Evolutionary conservation across 2,113 vertebrate genomes (phyloP), one percentile per base, ranked within the genome.

Genomic region (Polypterus bichir): DNA sequence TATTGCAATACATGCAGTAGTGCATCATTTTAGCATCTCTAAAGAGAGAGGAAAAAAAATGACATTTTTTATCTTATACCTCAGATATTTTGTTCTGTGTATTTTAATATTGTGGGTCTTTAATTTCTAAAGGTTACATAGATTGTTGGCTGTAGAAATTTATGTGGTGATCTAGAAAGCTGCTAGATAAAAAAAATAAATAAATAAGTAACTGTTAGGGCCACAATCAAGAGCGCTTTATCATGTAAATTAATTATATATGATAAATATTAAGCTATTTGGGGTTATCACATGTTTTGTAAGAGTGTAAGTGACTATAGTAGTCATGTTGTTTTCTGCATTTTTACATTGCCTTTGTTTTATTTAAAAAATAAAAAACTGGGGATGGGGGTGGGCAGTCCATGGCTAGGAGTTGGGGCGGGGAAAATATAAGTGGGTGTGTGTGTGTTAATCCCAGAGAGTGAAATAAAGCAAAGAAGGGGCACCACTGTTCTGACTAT

Each of bases 11-110:
- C 87, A 89, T 89, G 89, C 88, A 91, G 90, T 90, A 89, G 88
- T 88, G 86, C 89, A 92, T 90, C 88, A 89, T 89, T 92, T 91
- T 91, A 91, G 88, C 88, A 85, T 91, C 90, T 95, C 90, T 85
- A 85, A 83, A 90, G 83, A 87, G 84, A 89, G 79, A 84, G 74
- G 79, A 71, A 82, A 72, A 70, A 62, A 83, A 82, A 82, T 84
- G 85, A 93, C 90, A 92, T 93, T 96, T 97, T 96, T 95, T 94
- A 93, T 97, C 92, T 94, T 94, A 96, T 97, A 97, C 93, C 93
- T 97, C 93, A 97, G 89, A 94, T 96, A 93, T 95, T 96, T 94
- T 96, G 93, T 97, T 94, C 91, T 92, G 93, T 97, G 92, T 93
- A 94, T 96, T 97, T 97, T 95, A 94, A 92, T 94, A 97, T 93